Evolutionary conservation across 2,797 vertebrate genomes (phyloP), one percentile per base, ranked within the genome.

Genomic region (Myotis pilosus): DNA sequence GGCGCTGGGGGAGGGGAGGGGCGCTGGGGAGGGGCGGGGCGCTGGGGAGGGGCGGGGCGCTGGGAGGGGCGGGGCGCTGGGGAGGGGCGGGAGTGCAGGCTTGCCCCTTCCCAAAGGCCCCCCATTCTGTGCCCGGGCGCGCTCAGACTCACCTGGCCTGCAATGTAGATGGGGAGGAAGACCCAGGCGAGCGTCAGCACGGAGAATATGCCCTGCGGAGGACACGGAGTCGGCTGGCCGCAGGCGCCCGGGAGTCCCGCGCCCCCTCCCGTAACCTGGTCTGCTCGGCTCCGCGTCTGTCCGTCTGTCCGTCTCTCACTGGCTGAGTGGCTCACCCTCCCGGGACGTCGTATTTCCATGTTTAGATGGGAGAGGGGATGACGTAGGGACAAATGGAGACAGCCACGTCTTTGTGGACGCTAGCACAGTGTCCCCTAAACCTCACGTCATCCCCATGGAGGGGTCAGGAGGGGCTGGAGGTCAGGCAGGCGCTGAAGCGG

Each of bases 91-190:
- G 66, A n/a, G 30, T 0, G 8, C 6, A 36, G 12, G 12, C 16
- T 19, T 41, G 47, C 8, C 57, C 36, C 25, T 55, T 49, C 20
- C 89, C 66, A 1, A 30, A 33, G 38, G 49, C 6, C 15, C 25
- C n/a, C 11, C 55, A 9, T 3, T 30, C 16, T 66, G 6, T 13
- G 36, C 41, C 30, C n/a, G 9, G 0, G 8, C 17, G 0, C 30
- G n/a, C 38, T 47, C 57, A 9, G 9, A 97, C 98, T 98, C 97
- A 99, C 99, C 98, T 99, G 99, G 0, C 99, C 98, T 8, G 99
- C 98, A 0, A 99, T 98, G 95, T 99, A 99, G 97, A 99, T 99
- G 3, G 99, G 99, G 36, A 99, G 98, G 96, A 99, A 99, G 33
- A 99, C 94, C 99, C 99, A 99, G 68, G 99, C 99, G 94, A 99